Evolutionary conservation across 2,113 vertebrate genomes (phyloP), one percentile per base, ranked within the genome.

Genomic region (Circaetus cinerascens): DNA sequence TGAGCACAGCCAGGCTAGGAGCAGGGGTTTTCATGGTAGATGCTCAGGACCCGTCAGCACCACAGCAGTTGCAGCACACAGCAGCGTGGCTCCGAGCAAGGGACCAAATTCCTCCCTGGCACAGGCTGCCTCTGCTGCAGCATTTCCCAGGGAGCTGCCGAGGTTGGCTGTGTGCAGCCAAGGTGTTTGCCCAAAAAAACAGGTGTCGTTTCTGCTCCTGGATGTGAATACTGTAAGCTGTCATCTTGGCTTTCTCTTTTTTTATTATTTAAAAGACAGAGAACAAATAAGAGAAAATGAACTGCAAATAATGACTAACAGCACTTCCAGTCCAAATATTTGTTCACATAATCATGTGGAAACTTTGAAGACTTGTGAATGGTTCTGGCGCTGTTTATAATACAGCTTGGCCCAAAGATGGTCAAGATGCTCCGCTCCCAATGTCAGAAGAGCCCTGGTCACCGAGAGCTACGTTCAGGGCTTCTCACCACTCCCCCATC

Each of bases 221-320:
- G 60, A 40, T 87, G 43, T 21, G 55, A 74, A n/a, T 3, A 5
- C 56, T 60, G 51, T 19, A 18, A 95, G 90, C 90, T 86, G 90
- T 94, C 90, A 57, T 82, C 75, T 79, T 48, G 59, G 69, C 88
- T 94, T 90, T 22, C 56, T 68, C 81, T 81, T 51, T 80, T 80
- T 81, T 29, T 71, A 86, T 97, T 96, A 91, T 96, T 97, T 93
- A 95, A 90, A 91, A 95, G 95, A 91, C 90, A 91, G 95, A 86
- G 94, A 96, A 95, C 94, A 97, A 97, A 95, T 94, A 97, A 50
- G 86, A 94, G 91, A 95, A 92, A 97, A 97, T 96, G 97, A 97
- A 97, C 88, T 94, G 95, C 96, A 96, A 97, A 97, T 95, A 97
- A 88, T 94, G 93, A 85, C 83, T 95, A 94, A 82, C 88, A 85